These are phyloP conservation scores for Platynereis dumerilii DNA, from an alignment of 2,888 invertebrate species.

Conservation along the genomic window DNA sequence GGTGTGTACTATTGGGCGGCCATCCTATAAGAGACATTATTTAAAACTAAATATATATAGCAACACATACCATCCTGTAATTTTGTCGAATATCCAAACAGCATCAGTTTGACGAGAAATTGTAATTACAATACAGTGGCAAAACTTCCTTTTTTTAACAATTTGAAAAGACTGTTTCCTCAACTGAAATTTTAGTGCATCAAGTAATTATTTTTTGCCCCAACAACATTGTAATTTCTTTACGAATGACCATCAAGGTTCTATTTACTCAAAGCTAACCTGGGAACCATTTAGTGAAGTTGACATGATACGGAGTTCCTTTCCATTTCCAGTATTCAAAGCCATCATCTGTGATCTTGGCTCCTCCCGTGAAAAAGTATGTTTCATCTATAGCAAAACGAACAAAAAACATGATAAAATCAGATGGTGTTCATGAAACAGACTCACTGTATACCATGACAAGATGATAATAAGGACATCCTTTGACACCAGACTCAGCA, in stretches of 20 bases:
- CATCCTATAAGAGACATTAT: conserved; percentile 40
- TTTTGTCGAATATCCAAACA: no score
- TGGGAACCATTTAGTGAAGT: conserved; percentile 35
- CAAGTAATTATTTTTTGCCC: no score
- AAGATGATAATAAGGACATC: neutral
- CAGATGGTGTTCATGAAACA: no score
- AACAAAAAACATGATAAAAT: neutral
- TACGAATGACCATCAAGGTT: no score
- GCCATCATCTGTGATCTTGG: conserved; percentile 15
- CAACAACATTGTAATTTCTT: no score
- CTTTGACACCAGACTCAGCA: neutral
- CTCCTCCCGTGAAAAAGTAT: conserved; percentile 23
- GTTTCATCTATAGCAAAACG: conserved; percentile 22
- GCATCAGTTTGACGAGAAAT: no score
- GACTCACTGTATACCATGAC: no score
- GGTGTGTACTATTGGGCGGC: conserved; percentile 36
- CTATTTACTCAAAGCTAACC: no score
- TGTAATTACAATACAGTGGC: no score
- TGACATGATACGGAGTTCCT: conserved; percentile 20
- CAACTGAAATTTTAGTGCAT: no score
- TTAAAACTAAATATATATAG: neutral
- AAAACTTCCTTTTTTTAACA: no score
- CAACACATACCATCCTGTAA: neutral
- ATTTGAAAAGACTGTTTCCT: no score
- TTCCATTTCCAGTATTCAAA: conserved; percentile 38